Evolutionary conservation across 2,797 vertebrate genomes (phyloP).

Genomic region (Poeciliopsis presidionis): DNA sequence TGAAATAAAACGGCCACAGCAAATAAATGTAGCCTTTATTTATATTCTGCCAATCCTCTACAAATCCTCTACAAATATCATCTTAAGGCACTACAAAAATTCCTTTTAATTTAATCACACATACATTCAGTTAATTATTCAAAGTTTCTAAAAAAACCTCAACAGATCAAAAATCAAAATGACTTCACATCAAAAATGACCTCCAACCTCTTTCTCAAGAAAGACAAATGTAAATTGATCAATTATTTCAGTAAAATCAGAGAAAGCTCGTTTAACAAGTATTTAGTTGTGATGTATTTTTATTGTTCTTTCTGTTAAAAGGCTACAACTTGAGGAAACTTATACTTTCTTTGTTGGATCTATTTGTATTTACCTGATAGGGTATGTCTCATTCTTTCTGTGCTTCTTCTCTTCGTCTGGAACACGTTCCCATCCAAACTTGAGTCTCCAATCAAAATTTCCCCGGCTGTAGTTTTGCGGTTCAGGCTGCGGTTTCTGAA

Average conservation of each 20-base stretch:
- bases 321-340: background rate
- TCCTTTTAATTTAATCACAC: too few species aligned
- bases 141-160: too few species aligned
- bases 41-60: too few species aligned
- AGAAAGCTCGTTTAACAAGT: background rate
- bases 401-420: slow-evolving; percentile 72
- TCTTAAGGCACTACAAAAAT: too few species aligned
- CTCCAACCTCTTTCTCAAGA: background rate
- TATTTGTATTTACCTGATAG: slow-evolving; percentile 80
- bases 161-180: too few species aligned
- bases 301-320: background rate
- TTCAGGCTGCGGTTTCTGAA: slow-evolving; percentile 75
- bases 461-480: slow-evolving; percentile 75
- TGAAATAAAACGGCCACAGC: too few species aligned
- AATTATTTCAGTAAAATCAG: background rate
- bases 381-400: slow-evolving; percentile 83
- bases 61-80: too few species aligned
- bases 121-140: too few species aligned
- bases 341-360: background rate
- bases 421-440: slow-evolving; percentile 84
- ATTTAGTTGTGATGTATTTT: background rate
- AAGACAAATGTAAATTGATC: background rate
- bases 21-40: too few species aligned
- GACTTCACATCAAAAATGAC: too few species aligned
- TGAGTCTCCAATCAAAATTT: slow-evolving; percentile 87